These are phyloP conservation scores for Pristionchus entomophagus DNA, from an alignment of 2,888 invertebrate genomes.

Conservation along the genomic window DNA sequence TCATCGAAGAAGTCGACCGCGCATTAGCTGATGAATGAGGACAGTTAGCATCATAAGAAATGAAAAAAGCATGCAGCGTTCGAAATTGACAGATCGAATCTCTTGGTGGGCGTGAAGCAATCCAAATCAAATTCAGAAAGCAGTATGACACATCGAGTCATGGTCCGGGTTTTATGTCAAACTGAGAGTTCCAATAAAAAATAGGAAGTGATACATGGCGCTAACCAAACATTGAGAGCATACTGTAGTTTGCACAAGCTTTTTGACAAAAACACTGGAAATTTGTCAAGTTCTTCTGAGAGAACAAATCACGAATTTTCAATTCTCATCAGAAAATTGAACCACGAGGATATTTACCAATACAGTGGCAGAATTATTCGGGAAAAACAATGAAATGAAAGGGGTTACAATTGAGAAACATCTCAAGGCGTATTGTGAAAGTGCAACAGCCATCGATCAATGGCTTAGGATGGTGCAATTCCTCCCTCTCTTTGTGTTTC, in stretches of 20 bases:
- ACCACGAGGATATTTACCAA: neutral
- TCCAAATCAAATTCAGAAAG: neutral
- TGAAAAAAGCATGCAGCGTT: neutral
- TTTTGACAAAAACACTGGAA: no score
- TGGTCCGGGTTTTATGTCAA: neutral
- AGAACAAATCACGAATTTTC: no score
- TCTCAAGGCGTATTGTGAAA: neutral
- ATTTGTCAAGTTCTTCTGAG: no score
- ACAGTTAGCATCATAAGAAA: neutral
- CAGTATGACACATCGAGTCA: neutral
- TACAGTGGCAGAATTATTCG: neutral
- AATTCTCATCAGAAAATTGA: no score
- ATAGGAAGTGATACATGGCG: no score
- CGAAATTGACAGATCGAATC: no score
- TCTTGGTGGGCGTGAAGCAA: neutral
- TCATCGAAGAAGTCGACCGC: neutral
- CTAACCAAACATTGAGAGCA: no score
- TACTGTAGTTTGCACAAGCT: no score
- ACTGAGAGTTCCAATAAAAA: neutral
- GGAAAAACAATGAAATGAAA: neutral
- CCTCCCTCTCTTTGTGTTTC: conserved; percentile 10
- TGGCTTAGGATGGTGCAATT: conserved; percentile 28
- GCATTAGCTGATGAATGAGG: neutral
- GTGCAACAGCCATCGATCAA: conserved; percentile 10
- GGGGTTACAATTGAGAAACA: neutral